Conservation (phyloP, 2,113 vertebrate species). For the Pampusana beccarii region DNA sequence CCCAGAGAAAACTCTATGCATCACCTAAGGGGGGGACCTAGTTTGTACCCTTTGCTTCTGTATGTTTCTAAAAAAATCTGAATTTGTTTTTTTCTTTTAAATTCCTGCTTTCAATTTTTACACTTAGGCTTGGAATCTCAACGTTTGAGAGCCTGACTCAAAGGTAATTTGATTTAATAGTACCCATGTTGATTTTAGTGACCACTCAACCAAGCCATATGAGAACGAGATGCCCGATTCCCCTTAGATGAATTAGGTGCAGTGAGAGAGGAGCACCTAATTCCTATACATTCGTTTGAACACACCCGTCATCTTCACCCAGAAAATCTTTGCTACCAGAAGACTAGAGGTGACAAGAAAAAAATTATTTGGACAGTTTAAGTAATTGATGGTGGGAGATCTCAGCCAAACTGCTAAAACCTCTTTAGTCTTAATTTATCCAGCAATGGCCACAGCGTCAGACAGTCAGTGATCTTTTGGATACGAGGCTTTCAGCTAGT, state of each 20-base stretch:
- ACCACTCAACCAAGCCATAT: conserved; percentile 27
- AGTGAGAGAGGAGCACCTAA: conserved; percentile 53
- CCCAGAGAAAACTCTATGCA: conserved; percentile 56
- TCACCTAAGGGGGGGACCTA: background rate
- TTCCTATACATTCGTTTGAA: background rate
- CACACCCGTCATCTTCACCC: background rate
- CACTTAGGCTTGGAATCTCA: conserved; percentile 47
- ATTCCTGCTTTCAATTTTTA: conserved; percentile 34
- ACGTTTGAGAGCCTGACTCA: conserved; percentile 9
- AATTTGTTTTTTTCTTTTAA: background rate
- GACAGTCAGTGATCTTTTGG: background rate
- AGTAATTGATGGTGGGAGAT: background rate
- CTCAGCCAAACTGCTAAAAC: conserved; percentile 21
- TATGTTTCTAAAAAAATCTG: conserved; percentile 25
- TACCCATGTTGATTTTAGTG: background rate
- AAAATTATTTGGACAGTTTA: background rate
- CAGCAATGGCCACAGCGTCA: background rate
- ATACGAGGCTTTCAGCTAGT: background rate
- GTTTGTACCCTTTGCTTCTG: conserved; percentile 53
- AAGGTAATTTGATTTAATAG: background rate
- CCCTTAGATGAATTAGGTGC: conserved; percentile 18
- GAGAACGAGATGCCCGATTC: background rate
- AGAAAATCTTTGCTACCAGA: background rate
- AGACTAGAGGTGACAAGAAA: background rate
- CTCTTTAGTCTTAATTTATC: conserved; percentile 22